phyloP scores from a whole-genome alignment of 2,113 vertebrate species.

The Manacus vitellinus region DNA sequence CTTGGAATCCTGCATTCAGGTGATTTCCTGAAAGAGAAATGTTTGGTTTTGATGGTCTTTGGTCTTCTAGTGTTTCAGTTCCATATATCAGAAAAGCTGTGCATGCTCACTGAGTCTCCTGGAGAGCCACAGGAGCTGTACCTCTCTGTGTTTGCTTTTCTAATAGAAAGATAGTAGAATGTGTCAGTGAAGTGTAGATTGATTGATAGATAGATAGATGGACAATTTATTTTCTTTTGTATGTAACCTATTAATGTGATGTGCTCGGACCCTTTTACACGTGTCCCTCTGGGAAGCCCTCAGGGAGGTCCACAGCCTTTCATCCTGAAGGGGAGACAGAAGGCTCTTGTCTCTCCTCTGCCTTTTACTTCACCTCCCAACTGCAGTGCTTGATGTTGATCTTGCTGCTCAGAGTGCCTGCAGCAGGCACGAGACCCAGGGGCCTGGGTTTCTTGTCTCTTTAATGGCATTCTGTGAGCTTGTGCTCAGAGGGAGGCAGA shows the following conservation, averaged over 20 bases:
- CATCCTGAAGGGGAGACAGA: not conserved
- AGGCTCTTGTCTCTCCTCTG: not conserved
- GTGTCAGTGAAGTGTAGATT: not conserved
- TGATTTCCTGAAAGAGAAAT: conserved; percentile 12
- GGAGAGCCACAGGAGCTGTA: not conserved
- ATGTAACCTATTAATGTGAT: not conserved
- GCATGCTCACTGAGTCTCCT: not conserved
- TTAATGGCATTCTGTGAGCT: conserved; percentile 28
- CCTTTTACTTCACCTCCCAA: not conserved
- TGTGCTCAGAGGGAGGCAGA: not conserved
- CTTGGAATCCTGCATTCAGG: not conserved
- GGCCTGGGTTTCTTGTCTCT: not conserved
- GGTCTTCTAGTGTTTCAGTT: not conserved
- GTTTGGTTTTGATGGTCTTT: not conserved
- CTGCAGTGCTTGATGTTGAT: not conserved
- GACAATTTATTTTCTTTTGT: not conserved
- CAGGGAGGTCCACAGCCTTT: not conserved
- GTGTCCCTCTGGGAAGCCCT: not conserved
- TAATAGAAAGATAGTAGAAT: not conserved
- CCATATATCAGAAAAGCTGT: not conserved
- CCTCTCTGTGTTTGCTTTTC: not conserved
- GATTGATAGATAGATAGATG: not conserved
- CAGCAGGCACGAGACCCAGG: not conserved
- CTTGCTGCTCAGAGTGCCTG: not conserved
- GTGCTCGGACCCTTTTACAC: not conserved